Percentiles rank a stretch among this genome's conserved stretches.
phyloP scores from a whole-genome alignment of 1,140 invertebrate genomes.

The Bacillus rossius region DNA sequence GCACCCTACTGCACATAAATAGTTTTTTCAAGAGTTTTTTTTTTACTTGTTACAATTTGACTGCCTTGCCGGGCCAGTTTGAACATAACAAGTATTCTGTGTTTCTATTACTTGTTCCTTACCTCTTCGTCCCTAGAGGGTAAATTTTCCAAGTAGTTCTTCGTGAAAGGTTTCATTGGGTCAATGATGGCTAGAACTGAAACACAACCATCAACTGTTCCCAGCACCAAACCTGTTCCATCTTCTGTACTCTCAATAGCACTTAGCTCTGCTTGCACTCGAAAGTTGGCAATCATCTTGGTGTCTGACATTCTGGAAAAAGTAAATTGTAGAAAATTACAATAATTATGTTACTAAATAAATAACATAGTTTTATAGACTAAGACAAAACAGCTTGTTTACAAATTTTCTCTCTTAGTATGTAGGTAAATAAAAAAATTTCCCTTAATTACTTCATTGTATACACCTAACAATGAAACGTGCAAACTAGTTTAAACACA shows the following conservation, averaged over 20 bases:
- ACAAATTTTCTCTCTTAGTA: too few relatives aligned
- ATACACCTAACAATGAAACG: too few relatives aligned
- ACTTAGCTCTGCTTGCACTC: conserved; percentile 87
- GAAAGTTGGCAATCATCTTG: conserved; percentile 86
- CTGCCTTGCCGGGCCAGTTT: too few relatives aligned
- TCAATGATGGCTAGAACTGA: conserved; percentile 89
- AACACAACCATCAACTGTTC: conserved; percentile 90
- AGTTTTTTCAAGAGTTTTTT: not conserved
- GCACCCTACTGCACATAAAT: not conserved
- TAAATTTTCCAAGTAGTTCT: conserved; percentile 57
- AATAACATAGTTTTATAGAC: too few relatives aligned
- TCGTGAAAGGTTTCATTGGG: conserved; percentile 51
- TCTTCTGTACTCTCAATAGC: conserved; percentile 77
- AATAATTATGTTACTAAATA: too few relatives aligned
- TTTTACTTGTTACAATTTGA: too few relatives aligned
- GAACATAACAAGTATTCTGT: not conserved
- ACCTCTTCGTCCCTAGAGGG: conserved; percentile 68
- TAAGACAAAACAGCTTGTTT: too few relatives aligned
- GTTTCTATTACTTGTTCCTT: conserved; percentile 18
- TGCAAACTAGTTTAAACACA: too few relatives aligned
- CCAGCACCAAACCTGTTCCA: conserved; percentile 75
- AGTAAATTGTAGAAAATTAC: too few relatives aligned
- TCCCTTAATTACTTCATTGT: too few relatives aligned
- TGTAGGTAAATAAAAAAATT: too few relatives aligned
- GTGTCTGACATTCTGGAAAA: conserved; percentile 70